A percentile compares a stretch with the other conserved stretches of the same genome.
Conservation (phyloP, 2,888 invertebrate species). For the Polyploca ridens region DNA sequence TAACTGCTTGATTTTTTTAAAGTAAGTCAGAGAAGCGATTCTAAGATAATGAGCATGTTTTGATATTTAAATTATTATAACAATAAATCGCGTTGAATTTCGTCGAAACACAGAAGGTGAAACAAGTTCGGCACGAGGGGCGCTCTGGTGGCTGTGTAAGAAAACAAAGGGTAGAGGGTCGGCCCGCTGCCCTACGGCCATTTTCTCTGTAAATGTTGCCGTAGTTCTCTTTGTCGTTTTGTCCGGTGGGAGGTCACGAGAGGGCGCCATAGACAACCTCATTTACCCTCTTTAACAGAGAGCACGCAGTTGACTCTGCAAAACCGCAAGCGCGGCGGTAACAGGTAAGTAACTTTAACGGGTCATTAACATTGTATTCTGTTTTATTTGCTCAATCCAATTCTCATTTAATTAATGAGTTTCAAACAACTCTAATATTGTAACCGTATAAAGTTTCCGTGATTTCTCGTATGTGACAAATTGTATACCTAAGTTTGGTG, state of each 20-base stretch:
- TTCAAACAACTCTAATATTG: constrained; percentile 37
- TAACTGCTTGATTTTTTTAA: background rate
- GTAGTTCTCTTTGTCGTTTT: constrained; percentile 70
- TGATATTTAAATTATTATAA: constrained; percentile 56
- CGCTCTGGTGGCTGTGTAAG: constrained; percentile 52
- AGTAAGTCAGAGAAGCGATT: too few species aligned
- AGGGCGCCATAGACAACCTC: constrained; percentile 67
- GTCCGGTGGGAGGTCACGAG: constrained; percentile 64
- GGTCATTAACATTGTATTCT: constrained; percentile 72
- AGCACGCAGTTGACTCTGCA: constrained; percentile 62
- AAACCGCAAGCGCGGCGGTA: constrained; percentile 61
- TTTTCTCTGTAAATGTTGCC: constrained; percentile 76
- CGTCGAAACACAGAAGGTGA: constrained; percentile 43
- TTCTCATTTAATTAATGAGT: constrained; percentile 56
- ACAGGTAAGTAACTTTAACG: constrained; percentile 68
- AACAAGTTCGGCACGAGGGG: constrained; percentile 52
- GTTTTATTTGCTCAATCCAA: constrained; percentile 58
- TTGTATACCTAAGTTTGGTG: background rate
- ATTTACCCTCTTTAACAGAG: constrained; percentile 66
- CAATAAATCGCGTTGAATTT: constrained; percentile 48
- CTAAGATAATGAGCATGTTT: constrained; percentile 35
- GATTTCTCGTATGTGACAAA: constrained; percentile 3
- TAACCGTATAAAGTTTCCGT: constrained; percentile 12
- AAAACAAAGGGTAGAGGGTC: constrained; percentile 75
- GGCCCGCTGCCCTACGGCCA: constrained; percentile 69